phyloP scores from a whole-genome alignment of 2,888 invertebrate species.

The Trimorus sp. region DNA sequence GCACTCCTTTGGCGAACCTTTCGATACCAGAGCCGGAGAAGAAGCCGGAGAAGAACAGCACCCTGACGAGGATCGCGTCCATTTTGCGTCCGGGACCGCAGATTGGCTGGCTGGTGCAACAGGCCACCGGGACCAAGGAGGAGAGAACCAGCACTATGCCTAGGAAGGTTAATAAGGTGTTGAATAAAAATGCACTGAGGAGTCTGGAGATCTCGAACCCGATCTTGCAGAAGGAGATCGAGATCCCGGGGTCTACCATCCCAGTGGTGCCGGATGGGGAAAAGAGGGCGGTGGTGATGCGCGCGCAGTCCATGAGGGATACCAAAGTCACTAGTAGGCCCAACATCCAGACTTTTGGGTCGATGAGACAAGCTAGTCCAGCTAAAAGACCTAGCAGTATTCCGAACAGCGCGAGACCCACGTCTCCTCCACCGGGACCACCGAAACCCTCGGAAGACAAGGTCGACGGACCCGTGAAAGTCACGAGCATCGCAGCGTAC shows the following conservation, averaged over 20 bases:
- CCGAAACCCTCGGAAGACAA: slow-evolving; percentile 80
- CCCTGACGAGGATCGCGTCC: slow-evolving; percentile 88
- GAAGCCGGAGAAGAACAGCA: slow-evolving; percentile 80
- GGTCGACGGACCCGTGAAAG: slow-evolving; percentile 71
- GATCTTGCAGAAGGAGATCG: slow-evolving; percentile 88
- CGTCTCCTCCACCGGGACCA: slow-evolving; percentile 89
- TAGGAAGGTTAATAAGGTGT: slow-evolving; percentile 85
- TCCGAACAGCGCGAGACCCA: slow-evolving; percentile 86
- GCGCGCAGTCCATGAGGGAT: slow-evolving; percentile 92
- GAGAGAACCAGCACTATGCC: slow-evolving; percentile 84
- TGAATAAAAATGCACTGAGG: slow-evolving; percentile 88
- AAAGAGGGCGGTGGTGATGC: slow-evolving; percentile 85
- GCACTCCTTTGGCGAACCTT: slow-evolving; percentile 71
- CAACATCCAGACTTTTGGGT: slow-evolving; percentile 89
- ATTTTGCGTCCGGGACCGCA: slow-evolving; percentile 82
- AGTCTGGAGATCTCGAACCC: slow-evolving; percentile 92
- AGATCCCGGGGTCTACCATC: slow-evolving; percentile 84
- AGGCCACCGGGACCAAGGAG: slow-evolving; percentile 73
- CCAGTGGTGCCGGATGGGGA: slow-evolving; percentile 84
- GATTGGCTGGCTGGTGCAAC: slow-evolving; percentile 82
- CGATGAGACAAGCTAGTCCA: slow-evolving; percentile 88
- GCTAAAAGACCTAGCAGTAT: slow-evolving; percentile 89
- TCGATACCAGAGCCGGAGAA: slow-evolving; percentile 76
- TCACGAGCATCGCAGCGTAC: slow-evolving; percentile 83
- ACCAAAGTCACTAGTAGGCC: slow-evolving; percentile 83